Conservation (phyloP, 2,113 vertebrate genomes). For the human (Homo sapiens) region GRCh38 chr5:60668501-60669000, state of each 20-base stretch:
- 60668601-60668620: background rate
- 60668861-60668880: background rate
- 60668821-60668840: background rate
- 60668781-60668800: background rate
- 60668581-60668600: background rate
- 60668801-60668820: slow-evolving; percentile 13
- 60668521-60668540: no score
- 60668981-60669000: background rate
- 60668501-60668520: no score
- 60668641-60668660: background rate
- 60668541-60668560: no score
- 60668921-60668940: background rate
- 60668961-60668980: background rate
- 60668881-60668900: slow-evolving; percentile 59
- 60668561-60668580: no score
- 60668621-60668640: background rate
- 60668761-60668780: background rate
- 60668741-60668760: background rate
- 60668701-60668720: background rate
- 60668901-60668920: slow-evolving; percentile 1
- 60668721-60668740: slow-evolving; percentile 7
- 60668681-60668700: slow-evolving; percentile 31
- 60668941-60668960: slow-evolving; percentile 5
- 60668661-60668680: background rate
- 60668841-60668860: no score